Percentiles rank a stretch among this genome's conserved stretches.
phyloP scores from a whole-genome alignment of 2,888 invertebrate species.

The Pandemis heparana region DNA sequence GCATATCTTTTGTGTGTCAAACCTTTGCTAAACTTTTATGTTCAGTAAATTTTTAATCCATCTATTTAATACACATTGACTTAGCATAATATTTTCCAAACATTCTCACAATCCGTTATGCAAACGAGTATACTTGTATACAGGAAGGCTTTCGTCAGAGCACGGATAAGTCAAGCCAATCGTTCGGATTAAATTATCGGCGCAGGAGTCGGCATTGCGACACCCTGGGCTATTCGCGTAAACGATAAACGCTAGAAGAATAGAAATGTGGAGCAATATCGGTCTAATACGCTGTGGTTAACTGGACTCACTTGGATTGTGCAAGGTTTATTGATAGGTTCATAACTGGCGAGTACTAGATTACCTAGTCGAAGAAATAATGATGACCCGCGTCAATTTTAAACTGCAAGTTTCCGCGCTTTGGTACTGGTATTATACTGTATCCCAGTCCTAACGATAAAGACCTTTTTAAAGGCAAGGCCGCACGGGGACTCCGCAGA shows the following conservation, averaged over 20 bases:
- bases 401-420: no score
- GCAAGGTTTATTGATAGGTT: slow-evolving; percentile 11
- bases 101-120: slow-evolving; percentile 21
- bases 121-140: slow-evolving; percentile 21
- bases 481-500: no score
- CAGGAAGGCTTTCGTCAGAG: slow-evolving; percentile 47
- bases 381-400: background rate
- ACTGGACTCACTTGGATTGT: slow-evolving; percentile 18
- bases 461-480: no score
- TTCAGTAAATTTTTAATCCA: no score
- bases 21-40: no score
- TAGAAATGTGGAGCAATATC: slow-evolving; percentile 33
- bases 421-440: no score
- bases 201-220: slow-evolving; percentile 19
- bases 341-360: background rate
- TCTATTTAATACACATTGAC: no score
- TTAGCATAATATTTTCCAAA: background rate
- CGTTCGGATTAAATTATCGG: slow-evolving; percentile 34
- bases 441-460: no score
- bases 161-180: slow-evolving; percentile 31
- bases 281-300: slow-evolving; percentile 36
- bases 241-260: slow-evolving; percentile 37
- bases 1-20: no score
- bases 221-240: slow-evolving; percentile 29
- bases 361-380: background rate